These are phyloP conservation scores for Eudasyphora cyanicolor DNA, from an alignment of 2,888 invertebrate genomes.

Conservation along the genomic window DNA sequence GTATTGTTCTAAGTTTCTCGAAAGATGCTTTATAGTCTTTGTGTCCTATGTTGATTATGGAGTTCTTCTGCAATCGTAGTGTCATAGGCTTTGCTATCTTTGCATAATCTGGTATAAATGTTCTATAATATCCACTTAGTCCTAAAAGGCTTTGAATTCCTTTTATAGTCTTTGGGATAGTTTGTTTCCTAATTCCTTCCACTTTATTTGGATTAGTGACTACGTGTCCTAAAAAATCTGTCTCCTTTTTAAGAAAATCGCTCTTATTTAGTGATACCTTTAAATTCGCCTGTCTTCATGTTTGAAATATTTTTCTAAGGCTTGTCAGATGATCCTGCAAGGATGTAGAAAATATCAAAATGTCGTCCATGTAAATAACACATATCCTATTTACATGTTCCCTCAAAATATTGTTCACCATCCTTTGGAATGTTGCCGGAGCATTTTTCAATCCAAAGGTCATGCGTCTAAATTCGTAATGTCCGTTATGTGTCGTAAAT, in stretches of 20 bases:
- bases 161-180: slow-evolving; percentile 68
- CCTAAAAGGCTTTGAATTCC: slow-evolving; percentile 70
- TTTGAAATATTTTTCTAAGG: slow-evolving; percentile 1
- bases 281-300: slow-evolving; percentile 41
- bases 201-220: slow-evolving; percentile 74
- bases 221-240: too few relatives aligned
- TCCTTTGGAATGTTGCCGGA: not conserved
- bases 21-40: slow-evolving; percentile 25
- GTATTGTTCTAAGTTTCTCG: too few relatives aligned
- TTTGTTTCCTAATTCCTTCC: slow-evolving; percentile 53
- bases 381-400: slow-evolving; percentile 22
- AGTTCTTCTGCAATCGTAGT: slow-evolving; percentile 56
- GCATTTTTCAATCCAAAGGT: slow-evolving; percentile 15
- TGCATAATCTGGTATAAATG: slow-evolving; percentile 65
- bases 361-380: slow-evolving; percentile 30
- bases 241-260: too few relatives aligned
- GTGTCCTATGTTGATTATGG: slow-evolving; percentile 44
- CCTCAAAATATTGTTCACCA: not conserved
- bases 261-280: slow-evolving; percentile 54
- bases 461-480: slow-evolving; percentile 5
- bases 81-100: slow-evolving; percentile 63
- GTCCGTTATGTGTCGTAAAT: not conserved
- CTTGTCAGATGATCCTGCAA: slow-evolving; percentile 25
- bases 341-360: slow-evolving; percentile 14
- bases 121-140: slow-evolving; percentile 66